Conservation (phyloP, 2,888 invertebrate genomes). For the Pristionchus exspectatus region DNA sequence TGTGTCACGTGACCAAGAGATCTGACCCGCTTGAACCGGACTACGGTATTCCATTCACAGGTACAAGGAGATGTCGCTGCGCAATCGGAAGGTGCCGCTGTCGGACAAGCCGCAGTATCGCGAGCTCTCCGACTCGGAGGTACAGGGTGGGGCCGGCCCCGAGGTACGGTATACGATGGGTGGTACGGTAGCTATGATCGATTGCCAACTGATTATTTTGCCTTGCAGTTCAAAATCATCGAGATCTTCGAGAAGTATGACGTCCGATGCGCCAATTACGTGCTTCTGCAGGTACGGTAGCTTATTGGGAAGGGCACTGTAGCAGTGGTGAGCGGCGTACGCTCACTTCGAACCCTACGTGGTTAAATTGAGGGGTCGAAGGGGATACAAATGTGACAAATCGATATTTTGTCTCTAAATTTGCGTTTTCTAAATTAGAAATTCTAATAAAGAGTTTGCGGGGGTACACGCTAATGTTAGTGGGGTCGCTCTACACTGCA, state of each 20-base stretch:
- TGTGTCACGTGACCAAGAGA: too few species aligned
- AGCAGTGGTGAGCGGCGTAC: not conserved
- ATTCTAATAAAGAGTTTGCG: too few species aligned
- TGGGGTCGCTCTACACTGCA: too few species aligned
- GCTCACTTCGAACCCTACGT: too few species aligned
- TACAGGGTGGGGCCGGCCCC: not conserved
- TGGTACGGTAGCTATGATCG: not conserved
- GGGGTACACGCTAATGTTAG: too few species aligned
- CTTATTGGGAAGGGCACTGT: not conserved
- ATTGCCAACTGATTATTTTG: not conserved
- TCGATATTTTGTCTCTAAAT: too few species aligned
- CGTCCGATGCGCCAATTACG: conserved; percentile 28
- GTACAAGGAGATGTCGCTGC: conserved; percentile 51
- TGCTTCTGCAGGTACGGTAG: conserved; percentile 28
- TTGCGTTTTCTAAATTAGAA: too few species aligned
- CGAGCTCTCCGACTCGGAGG: not conserved
- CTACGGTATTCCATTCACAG: conserved; percentile 3
- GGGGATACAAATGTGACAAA: too few species aligned
- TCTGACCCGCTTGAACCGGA: conserved; percentile 10
- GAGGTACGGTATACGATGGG: not conserved
- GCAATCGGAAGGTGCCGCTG: not conserved
- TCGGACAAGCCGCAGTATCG: not conserved
- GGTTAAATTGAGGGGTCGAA: too few species aligned
- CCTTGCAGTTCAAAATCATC: conserved; percentile 46
- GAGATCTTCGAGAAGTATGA: conserved; percentile 34